Percentiles rank a stretch among this genome's conserved stretches.
phyloP scores from a whole-genome alignment of 2,113 vertebrate species.

The zebrafish (Danio rerio) region GRCz12tu NC_133185.1:45350501-45351000 shows the following conservation, averaged over 20 bases:
- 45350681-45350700: neutral
- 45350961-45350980: no score
- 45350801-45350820: no score
- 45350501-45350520: neutral
- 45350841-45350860: no score
- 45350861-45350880: no score
- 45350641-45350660: neutral
- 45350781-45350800: no score
- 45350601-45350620: neutral
- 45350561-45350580: neutral
- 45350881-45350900: no score
- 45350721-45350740: neutral
- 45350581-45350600: neutral
- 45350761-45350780: neutral
- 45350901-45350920: no score
- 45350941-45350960: no score
- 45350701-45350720: neutral
- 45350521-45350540: neutral
- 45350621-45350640: conserved; percentile 3
- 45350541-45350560: neutral
- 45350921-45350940: no score
- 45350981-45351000: no score
- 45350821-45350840: no score
- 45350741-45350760: neutral
- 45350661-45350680: neutral